Evolutionary conservation across 2,797 vertebrate genomes (phyloP).

Genomic region (Cichlasoma orientale): DNA sequence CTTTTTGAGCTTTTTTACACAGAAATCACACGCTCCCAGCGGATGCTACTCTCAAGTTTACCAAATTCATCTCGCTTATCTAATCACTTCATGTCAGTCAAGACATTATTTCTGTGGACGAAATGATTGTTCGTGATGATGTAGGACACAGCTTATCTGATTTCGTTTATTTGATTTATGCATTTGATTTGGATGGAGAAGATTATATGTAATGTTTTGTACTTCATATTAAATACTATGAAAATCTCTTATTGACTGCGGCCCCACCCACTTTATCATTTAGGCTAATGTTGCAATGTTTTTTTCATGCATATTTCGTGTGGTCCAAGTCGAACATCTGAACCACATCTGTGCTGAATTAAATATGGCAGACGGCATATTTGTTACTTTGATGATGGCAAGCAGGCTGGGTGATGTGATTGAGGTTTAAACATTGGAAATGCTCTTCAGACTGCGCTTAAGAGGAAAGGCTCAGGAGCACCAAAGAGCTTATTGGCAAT

Average conservation of each 20-base stretch:
- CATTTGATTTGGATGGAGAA: not conserved
- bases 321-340: not conserved
- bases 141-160: not conserved
- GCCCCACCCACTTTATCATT: not conserved
- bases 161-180: slow-evolving; percentile 1
- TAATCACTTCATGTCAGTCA: not conserved
- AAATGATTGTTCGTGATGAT: not conserved
- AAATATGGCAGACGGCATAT: not conserved
- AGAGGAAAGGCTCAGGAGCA: slow-evolving; percentile 23
- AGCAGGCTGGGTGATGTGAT: not conserved
- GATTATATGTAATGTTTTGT: not conserved
- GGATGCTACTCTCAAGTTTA: not conserved
- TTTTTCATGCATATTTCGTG: not conserved
- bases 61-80: not conserved
- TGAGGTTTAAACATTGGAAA: slow-evolving; percentile 35
- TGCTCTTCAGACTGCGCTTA: slow-evolving; percentile 1
- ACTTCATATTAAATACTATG: not conserved
- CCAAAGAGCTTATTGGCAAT: slow-evolving; percentile 30
- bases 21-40: not conserved
- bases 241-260: not conserved
- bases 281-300: not conserved
- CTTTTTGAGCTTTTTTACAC: not conserved
- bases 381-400: slow-evolving; percentile 1
- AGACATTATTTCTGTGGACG: not conserved
- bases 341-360: not conserved